These are phyloP conservation scores for Myotis findleyi DNA, from an alignment of 2,797 vertebrate genomes.

Conservation along the genomic window DNA sequence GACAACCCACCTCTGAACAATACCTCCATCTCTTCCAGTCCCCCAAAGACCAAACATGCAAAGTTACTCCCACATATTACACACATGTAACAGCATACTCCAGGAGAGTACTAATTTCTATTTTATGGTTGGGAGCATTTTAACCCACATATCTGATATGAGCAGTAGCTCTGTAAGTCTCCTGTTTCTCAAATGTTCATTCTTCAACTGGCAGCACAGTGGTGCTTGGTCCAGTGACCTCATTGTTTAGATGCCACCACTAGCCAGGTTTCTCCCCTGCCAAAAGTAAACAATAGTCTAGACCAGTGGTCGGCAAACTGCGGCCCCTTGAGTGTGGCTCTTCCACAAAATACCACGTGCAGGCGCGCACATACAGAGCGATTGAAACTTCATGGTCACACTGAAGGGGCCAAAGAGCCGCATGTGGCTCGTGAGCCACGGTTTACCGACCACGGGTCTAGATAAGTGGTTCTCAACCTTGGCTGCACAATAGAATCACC, in stretches of 20 bases:
- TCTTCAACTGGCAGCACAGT: neutral
- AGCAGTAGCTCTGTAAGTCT: neutral
- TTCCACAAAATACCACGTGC: too few relatives aligned
- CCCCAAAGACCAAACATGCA: neutral
- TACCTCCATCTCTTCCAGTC: neutral
- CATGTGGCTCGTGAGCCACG: too few relatives aligned
- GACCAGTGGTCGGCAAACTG: too few relatives aligned
- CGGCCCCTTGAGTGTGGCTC: too few relatives aligned
- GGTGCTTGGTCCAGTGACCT: neutral
- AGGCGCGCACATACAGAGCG: too few relatives aligned
- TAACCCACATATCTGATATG: neutral
- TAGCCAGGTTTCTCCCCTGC: neutral
- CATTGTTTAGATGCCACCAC: constrained; percentile 5
- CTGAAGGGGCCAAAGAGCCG: too few relatives aligned
- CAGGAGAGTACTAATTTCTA: neutral
- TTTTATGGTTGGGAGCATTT: neutral
- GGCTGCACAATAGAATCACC: too few relatives aligned
- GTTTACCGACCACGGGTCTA: neutral
- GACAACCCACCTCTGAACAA: neutral
- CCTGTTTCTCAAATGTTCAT: neutral
- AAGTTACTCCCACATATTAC: neutral
- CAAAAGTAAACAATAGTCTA: constrained; percentile 67
- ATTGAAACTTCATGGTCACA: too few relatives aligned
- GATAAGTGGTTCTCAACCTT: too few relatives aligned
- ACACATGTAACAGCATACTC: neutral